These are phyloP conservation scores for Drosophila macrospina DNA, from an alignment of 2,888 invertebrate species.

Conservation along the genomic window DNA sequence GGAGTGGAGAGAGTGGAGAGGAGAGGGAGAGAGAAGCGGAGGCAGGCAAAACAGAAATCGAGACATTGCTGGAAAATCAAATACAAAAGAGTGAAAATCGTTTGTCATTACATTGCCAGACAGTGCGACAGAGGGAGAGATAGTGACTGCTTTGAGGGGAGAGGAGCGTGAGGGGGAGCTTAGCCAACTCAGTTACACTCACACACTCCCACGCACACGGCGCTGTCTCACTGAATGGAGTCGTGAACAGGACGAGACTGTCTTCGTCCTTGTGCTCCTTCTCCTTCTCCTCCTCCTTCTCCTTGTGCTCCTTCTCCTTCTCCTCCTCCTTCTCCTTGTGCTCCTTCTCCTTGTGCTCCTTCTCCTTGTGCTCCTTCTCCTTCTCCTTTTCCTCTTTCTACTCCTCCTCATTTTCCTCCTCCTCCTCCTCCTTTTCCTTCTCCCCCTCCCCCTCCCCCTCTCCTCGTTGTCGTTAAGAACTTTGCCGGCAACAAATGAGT, in stretches of 20 bases:
- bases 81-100: constrained; percentile 75
- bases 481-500: constrained; percentile 66
- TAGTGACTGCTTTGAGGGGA: constrained; percentile 1
- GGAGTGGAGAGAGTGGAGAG: neutral
- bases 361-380: no score
- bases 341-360: no score
- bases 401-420: no score
- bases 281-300: no score
- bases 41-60: constrained; percentile 34
- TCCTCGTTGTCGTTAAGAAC: constrained; percentile 9
- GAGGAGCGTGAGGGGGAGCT: constrained; percentile 19
- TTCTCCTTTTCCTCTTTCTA: no score
- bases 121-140: constrained; percentile 28
- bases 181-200: neutral
- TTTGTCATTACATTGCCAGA: constrained; percentile 63
- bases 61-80: constrained; percentile 63
- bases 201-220: no score
- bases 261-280: no score
- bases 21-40: neutral
- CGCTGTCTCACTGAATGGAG: constrained; percentile 8
- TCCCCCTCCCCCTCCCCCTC: no score
- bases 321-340: no score
- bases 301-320: no score
- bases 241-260: constrained; percentile 20
- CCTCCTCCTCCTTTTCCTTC: no score